These are phyloP conservation scores for Oscheius sp. DNA, from an alignment of 2,888 invertebrate genomes.

Conservation along the genomic window DNA sequence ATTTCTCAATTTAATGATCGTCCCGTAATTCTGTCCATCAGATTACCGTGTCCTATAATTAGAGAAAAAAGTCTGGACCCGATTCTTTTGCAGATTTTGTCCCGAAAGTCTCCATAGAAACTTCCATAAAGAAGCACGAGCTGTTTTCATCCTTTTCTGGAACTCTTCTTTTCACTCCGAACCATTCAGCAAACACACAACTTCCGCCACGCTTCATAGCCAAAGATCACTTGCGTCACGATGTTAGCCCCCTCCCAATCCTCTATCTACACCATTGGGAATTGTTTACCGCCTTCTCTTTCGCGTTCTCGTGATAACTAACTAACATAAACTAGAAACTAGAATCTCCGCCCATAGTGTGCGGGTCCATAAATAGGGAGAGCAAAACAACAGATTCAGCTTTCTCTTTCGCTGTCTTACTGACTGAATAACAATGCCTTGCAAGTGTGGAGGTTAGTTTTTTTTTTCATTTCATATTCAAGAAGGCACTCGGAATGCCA, in stretches of 20 bases:
- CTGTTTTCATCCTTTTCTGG: too few species aligned
- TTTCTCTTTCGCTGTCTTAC: neutral
- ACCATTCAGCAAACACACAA: too few species aligned
- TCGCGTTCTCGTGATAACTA: neutral
- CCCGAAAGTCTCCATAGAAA: too few species aligned
- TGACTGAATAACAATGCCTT: slow-evolving; percentile 3
- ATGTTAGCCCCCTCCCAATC: neutral
- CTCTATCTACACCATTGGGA: neutral
- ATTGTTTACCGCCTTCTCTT: slow-evolving; percentile 6
- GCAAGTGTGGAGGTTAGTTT: slow-evolving; percentile 26
- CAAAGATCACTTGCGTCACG: slow-evolving; percentile 4
- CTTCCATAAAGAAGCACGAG: too few species aligned
- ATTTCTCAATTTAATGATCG: too few species aligned
- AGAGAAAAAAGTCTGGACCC: too few species aligned
- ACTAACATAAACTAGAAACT: slow-evolving; percentile 14
- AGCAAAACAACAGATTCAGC: neutral
- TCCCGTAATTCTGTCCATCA: too few species aligned
- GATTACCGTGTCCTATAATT: too few species aligned
- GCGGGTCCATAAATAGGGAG: slow-evolving; percentile 9
- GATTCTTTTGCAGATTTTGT: too few species aligned
- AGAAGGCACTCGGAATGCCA: too few species aligned
- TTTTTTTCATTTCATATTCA: too few species aligned
- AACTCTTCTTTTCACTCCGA: too few species aligned
- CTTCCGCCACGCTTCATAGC: neutral
- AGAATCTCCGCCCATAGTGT: neutral